phyloP scores from a whole-genome alignment of 2,888 invertebrate species.

The Lucinisca nassula region DNA sequence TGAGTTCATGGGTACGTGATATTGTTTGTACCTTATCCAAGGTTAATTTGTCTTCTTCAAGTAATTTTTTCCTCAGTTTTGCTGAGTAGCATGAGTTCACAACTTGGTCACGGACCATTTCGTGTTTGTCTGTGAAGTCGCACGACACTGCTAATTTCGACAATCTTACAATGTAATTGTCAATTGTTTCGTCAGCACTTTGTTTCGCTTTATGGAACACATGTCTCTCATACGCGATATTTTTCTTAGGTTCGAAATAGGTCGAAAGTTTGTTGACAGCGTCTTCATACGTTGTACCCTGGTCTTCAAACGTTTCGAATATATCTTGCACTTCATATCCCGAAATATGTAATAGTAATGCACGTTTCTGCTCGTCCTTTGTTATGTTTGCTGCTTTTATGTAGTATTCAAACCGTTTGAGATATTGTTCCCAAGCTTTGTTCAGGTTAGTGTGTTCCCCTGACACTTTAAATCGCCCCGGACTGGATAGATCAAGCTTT shows the following conservation, averaged over 20 bases:
- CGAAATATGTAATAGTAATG: too few relatives aligned
- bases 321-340: too few relatives aligned
- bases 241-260: too few relatives aligned
- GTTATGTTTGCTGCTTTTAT: background rate
- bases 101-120: too few relatives aligned
- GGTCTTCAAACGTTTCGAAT: background rate
- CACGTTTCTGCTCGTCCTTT: too few relatives aligned
- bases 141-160: background rate
- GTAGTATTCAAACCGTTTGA: background rate
- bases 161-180: background rate
- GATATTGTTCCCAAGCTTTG: background rate
- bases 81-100: background rate
- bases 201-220: background rate
- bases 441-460: background rate
- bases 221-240: background rate
- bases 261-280: background rate
- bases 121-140: background rate
- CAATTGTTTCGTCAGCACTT: background rate
- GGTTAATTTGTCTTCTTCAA: background rate
- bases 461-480: background rate
- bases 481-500: background rate
- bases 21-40: background rate
- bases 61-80: background rate
- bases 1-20: background rate
- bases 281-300: background rate